Conservation (phyloP, 2,797 vertebrate species). For the Xenops minutus region DNA sequence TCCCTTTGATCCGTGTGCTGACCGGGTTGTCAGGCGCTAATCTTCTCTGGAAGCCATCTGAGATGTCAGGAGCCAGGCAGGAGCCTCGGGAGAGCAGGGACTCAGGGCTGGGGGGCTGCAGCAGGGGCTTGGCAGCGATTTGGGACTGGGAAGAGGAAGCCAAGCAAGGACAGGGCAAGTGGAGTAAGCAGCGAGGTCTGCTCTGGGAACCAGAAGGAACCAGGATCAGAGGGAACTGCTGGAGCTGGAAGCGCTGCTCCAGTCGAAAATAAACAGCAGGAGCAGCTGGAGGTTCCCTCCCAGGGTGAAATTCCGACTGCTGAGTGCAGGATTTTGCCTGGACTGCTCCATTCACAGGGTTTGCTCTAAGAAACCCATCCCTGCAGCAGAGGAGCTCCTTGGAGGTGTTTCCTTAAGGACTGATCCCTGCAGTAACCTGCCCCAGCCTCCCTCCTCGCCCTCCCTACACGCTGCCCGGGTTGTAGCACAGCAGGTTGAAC, state of each 20-base stretch:
- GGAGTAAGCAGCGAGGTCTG: neutral
- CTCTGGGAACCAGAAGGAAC: neutral
- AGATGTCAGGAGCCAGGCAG: neutral
- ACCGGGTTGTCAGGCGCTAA: fast-evolving
- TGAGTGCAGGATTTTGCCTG: neutral
- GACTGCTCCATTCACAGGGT: neutral
- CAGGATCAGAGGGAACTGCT: neutral
- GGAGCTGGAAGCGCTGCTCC: neutral
- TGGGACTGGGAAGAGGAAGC: neutral
- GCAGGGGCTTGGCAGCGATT: neutral
- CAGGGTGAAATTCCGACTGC: neutral
- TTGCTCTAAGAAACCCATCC: neutral
- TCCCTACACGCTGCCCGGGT: slow-evolving; percentile 86
- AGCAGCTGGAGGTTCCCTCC: neutral
- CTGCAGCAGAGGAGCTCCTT: neutral
- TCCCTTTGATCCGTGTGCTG: neutral
- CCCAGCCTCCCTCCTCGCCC: neutral
- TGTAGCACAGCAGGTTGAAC: slow-evolving; percentile 95
- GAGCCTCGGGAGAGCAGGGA: neutral
- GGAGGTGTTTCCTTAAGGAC: neutral
- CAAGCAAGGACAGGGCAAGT: neutral
- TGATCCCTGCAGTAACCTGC: neutral
- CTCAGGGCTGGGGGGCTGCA: fast-evolving
- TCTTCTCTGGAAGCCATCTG: neutral
- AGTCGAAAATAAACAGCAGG: neutral